These are phyloP conservation scores for Atlantisia rogersi DNA, from an alignment of 2,113 vertebrate species.

Conservation along the genomic window DNA sequence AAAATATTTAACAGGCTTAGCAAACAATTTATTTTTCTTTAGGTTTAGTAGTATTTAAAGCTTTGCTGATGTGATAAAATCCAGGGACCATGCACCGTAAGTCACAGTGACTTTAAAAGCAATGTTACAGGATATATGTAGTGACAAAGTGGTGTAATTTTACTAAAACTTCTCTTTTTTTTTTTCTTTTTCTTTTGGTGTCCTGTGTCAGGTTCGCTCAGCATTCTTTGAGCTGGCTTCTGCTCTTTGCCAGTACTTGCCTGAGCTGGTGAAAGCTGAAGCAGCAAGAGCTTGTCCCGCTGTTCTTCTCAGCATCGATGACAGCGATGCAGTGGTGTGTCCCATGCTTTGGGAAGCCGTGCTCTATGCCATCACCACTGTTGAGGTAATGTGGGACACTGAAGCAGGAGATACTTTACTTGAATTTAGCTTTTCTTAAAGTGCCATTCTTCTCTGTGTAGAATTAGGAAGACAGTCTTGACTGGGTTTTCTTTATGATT, in stretches of 20 bases:
- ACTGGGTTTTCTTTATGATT: background rate
- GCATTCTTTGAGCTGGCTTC: slow-evolving; percentile 92
- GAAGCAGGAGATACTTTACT: background rate
- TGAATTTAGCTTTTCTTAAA: background rate
- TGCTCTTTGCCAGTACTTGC: slow-evolving; percentile 84
- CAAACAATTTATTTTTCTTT: background rate
- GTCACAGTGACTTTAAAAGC: background rate
- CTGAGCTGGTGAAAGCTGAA: slow-evolving; percentile 83
- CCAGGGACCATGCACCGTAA: accelerated
- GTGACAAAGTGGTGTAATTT: background rate
- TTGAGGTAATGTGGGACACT: slow-evolving; percentile 78
- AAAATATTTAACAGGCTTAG: background rate
- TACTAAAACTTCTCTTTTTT: background rate
- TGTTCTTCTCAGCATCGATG: slow-evolving; percentile 91
- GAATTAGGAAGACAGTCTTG: background rate
- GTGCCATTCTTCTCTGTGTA: background rate
- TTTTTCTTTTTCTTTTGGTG: background rate
- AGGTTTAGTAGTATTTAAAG: background rate
- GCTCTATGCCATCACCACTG: slow-evolving; percentile 82
- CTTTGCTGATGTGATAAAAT: background rate
- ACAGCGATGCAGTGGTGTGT: slow-evolving; percentile 91
- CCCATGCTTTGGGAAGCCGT: slow-evolving; percentile 93
- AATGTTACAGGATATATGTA: background rate
- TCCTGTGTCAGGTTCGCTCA: slow-evolving; percentile 83
- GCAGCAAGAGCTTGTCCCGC: slow-evolving; percentile 84